Evolutionary conservation across 2,113 vertebrate species (phyloP).

Genomic region (Bucco capensis): DNA sequence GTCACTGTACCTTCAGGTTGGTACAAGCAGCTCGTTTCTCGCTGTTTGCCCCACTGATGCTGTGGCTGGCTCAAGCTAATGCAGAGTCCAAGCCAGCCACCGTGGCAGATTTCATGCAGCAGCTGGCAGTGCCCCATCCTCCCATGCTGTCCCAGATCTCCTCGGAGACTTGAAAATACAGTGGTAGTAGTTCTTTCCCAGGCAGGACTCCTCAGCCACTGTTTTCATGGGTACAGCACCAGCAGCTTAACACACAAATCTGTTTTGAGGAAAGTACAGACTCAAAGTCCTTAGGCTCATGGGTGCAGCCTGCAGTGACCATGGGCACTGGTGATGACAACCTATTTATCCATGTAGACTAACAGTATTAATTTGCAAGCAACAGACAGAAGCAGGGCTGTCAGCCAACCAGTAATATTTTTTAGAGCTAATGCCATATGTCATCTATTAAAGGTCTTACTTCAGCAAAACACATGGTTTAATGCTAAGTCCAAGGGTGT

Average conservation of each 20-base stretch:
- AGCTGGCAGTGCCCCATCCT: fast-evolving
- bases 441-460: background rate
- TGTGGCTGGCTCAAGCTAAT: background rate
- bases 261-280: background rate
- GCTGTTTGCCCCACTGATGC: background rate
- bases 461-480: background rate
- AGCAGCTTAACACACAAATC: background rate
- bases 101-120: background rate
- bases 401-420: background rate
- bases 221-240: background rate
- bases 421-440: background rate
- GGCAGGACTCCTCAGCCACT: background rate
- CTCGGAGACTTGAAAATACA: background rate
- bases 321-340: background rate
- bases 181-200: background rate
- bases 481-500: background rate
- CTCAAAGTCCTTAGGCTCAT: background rate
- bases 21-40: background rate
- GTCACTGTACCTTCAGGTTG: background rate
- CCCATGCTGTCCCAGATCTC: background rate
- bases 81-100: fast-evolving
- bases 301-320: background rate
- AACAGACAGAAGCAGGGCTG: background rate
- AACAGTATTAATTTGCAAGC: background rate
- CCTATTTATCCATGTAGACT: background rate